Evolutionary conservation across 2,797 vertebrate species (phyloP), one percentile per base, ranked within the genome.

Genomic region (Thunnus albacares): DNA sequence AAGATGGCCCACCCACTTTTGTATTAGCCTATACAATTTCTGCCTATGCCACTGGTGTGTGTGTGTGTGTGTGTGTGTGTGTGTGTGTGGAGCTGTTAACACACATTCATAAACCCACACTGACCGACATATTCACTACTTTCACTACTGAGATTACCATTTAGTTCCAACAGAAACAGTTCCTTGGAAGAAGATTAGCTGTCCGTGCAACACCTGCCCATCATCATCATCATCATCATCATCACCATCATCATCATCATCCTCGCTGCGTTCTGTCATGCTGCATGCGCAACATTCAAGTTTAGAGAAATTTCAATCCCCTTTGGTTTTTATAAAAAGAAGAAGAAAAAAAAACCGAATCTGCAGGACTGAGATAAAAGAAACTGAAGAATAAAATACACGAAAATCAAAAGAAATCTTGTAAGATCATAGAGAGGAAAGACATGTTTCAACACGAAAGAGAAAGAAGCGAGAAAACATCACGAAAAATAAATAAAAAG

Each of bases 181-280:
- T 59, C 56, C 4, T 3, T 47, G 41, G 49, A 72, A 71, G 71
- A 68, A 43, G 47, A 71, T 60, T 49, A 49, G 30, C 58, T 62
- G 73, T 81, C 75, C 43, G 6, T 13, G 71, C 45, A 70, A 72
- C 80, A 85, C 26, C 68, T 75, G 62, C 45, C n/a, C 61, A 60
- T 10, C 28, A 22, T 6, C 56, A 61, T 26, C 78, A 69, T 6
- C 75, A 12, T 4, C 61, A 56, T 15, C 60, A 60, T 5, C 28
- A 22, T 5, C 56, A 61, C 22, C 78, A 56, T 15, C 60, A 6
- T 7, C 33, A 47, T 63, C 80, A 10, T 58, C 53, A 53, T 78
- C 65, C 38, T 20, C n/a, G 14, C 51, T 20, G 47, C 12, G 4
- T 51, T 10, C 22, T 28, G 55, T 11, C 70, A 47, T 13, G 65